These are phyloP conservation scores for Apomyelois bistriatella DNA, from an alignment of 2,888 invertebrate species.

Conservation along the genomic window DNA sequence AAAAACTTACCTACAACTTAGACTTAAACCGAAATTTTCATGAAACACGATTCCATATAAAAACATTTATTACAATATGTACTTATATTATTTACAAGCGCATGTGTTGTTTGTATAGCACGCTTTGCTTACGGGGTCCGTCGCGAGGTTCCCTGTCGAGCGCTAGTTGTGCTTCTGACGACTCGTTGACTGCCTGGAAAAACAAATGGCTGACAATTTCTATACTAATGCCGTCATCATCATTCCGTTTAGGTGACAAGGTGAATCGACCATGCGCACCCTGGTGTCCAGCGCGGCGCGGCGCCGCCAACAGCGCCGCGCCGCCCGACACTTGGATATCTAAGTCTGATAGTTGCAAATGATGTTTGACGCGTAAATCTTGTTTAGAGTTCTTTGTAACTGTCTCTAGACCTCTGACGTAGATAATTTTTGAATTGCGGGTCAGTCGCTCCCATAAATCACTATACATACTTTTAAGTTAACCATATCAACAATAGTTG, in stretches of 20 bases:
- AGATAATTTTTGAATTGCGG: too few relatives aligned
- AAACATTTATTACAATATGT: neutral
- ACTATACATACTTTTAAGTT: too few relatives aligned
- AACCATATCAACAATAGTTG: too few relatives aligned
- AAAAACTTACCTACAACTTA: too few relatives aligned
- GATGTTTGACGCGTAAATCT: too few relatives aligned
- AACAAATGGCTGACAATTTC: constrained; percentile 11
- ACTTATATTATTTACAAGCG: neutral
- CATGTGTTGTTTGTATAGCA: constrained; percentile 6
- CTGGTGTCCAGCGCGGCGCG: constrained; percentile 62
- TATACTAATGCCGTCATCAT: neutral
- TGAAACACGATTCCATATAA: neutral
- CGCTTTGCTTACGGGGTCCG: constrained; percentile 13
- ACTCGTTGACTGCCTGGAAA: constrained; percentile 63
- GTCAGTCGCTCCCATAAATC: too few relatives aligned
- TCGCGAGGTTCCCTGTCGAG: constrained; percentile 29
- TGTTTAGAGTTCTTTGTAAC: too few relatives aligned
- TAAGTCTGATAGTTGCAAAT: constrained; percentile 25
- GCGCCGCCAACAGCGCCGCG: constrained; percentile 15
- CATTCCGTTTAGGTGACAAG: too few relatives aligned
- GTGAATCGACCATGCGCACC: too few relatives aligned
- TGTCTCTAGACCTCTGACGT: too few relatives aligned
- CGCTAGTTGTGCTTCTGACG: constrained; percentile 24
- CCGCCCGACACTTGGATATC: constrained; percentile 18
- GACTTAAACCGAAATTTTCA: too few relatives aligned